phyloP scores from a whole-genome alignment of 2,888 invertebrate genomes.

The Dynastes hyllus region DNA sequence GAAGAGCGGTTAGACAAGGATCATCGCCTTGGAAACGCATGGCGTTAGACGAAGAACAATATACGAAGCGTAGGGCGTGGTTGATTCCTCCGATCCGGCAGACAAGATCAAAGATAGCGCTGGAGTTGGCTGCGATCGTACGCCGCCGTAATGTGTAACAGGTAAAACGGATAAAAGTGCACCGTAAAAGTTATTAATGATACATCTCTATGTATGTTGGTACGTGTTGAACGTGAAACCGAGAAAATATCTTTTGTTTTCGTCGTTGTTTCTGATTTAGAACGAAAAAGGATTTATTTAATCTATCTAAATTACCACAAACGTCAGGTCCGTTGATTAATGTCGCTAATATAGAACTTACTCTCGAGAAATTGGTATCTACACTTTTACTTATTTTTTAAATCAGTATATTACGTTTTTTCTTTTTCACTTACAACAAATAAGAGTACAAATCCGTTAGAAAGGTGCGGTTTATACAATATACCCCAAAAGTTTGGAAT shows the following conservation, averaged over 20 bases:
- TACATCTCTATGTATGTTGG: not conserved
- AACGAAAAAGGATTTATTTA: too few species aligned
- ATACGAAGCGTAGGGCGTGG: slow-evolving; percentile 53
- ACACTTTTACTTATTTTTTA: not conserved
- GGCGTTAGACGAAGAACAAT: slow-evolving; percentile 29
- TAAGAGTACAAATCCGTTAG: not conserved
- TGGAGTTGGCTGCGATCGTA: slow-evolving; percentile 40
- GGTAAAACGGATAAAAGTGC: slow-evolving; percentile 35
- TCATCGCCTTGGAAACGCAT: slow-evolving; percentile 27
- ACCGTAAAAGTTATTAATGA: slow-evolving; percentile 39
- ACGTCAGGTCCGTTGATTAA: not conserved
- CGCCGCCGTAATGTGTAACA: slow-evolving; percentile 55
- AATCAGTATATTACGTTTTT: not conserved
- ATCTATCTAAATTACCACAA: too few species aligned
- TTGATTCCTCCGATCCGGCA: slow-evolving; percentile 55
- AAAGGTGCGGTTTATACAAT: not conserved
- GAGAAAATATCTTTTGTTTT: not conserved
- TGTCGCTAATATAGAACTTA: not conserved
- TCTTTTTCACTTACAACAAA: not conserved
- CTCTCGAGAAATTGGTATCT: not conserved
- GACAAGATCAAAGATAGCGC: slow-evolving; percentile 60
- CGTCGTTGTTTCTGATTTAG: too few species aligned
- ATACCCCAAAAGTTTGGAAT: not conserved
- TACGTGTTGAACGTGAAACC: not conserved
- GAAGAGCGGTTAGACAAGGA: slow-evolving; percentile 36